These are phyloP conservation scores for Tachystola acroxantha DNA, from an alignment of 2,888 invertebrate genomes.

Conservation along the genomic window DNA sequence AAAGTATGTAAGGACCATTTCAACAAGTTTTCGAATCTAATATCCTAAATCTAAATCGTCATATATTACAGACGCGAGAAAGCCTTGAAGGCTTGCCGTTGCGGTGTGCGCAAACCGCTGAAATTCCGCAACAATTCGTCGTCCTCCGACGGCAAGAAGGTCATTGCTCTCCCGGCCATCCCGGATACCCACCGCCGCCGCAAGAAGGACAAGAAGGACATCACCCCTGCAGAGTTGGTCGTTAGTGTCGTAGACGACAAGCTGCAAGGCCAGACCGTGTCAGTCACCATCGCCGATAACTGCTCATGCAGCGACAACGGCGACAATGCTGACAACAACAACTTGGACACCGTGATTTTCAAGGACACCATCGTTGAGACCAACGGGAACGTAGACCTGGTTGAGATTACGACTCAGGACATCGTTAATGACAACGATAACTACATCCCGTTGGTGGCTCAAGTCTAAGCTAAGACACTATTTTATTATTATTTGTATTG, in stretches of 20 bases:
- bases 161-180: too few relatives aligned
- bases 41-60: too few relatives aligned
- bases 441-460: constrained; percentile 33
- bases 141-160: constrained; percentile 58
- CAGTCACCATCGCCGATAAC: constrained; percentile 18
- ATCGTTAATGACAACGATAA: constrained; percentile 32
- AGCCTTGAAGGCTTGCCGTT: constrained; percentile 50
- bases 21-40: too few relatives aligned
- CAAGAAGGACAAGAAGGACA: constrained; percentile 30
- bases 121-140: constrained; percentile 49
- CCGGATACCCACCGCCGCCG: constrained; percentile 26
- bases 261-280: constrained; percentile 23
- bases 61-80: constrained; percentile 43
- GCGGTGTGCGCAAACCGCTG: constrained; percentile 41
- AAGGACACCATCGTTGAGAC: constrained; percentile 30
- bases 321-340: constrained; percentile 36
- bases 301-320: constrained; percentile 23
- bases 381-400: constrained; percentile 46
- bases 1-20: too few relatives aligned
- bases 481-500: too few relatives aligned
- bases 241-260: constrained; percentile 30
- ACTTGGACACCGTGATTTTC: constrained; percentile 16
- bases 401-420: constrained; percentile 16
- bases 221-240: constrained; percentile 18
- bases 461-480: constrained; percentile 33